Percentiles rank a stretch among this genome's conserved stretches.
Evolutionary conservation across 1,140 invertebrate genomes (phyloP).

Genomic region (Mercenaria mercenaria): DNA sequence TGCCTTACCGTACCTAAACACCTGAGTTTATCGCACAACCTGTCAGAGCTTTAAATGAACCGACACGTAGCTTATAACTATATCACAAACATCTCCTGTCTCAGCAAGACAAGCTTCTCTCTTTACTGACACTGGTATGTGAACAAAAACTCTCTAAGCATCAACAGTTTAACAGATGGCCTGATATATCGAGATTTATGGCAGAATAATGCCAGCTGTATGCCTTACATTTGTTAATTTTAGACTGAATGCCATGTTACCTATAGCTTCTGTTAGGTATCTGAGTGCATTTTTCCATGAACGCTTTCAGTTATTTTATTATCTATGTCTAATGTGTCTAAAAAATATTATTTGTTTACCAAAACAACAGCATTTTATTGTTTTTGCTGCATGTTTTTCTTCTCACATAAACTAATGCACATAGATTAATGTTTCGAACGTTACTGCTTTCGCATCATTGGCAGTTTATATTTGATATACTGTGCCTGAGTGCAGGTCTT

Average conservation of each 20-base stretch:
- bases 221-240: constrained; percentile 23
- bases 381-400: neutral
- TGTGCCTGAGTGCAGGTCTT: too few species aligned
- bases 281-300: neutral
- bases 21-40: neutral
- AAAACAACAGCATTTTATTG: neutral
- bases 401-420: too few species aligned
- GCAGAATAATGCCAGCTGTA: neutral
- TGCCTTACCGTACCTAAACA: neutral
- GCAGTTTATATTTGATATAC: too few species aligned
- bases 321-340: neutral
- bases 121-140: constrained; percentile 35
- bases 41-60: constrained; percentile 14
- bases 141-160: neutral
- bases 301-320: neutral
- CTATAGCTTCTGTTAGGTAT: neutral
- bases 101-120: neutral
- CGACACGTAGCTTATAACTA: neutral
- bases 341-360: constrained; percentile 1
- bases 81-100: neutral
- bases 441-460: neutral
- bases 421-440: too few species aligned
- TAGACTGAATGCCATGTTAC: neutral
- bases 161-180: constrained; percentile 25
- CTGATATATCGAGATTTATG: neutral